Evolutionary conservation across 30 jellyfish, hydroid and myxozoan genomes (phyloP), one percentile per base, ranked within the genome.

Genomic region (Turritopsis rubra): DNA sequence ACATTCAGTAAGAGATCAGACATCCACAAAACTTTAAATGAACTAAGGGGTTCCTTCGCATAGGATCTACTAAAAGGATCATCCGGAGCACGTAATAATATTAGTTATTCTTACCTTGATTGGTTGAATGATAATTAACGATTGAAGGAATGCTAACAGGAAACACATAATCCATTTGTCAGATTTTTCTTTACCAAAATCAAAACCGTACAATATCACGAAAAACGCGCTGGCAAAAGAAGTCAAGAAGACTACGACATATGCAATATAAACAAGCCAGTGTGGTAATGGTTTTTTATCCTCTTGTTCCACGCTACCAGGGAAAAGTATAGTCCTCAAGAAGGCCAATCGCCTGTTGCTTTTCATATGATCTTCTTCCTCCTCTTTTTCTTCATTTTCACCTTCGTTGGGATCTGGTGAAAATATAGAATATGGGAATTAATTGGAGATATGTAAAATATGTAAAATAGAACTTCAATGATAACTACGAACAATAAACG

Each of bases 101-200:
- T n/a, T n/a, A n/a, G n/a, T n/a, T n/a, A n/a, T n/a, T n/a, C n/a
- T n/a, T 60, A 88, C 98, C 93, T 92, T 92, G 68, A 92, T 86
- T 19, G 96, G 95, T 77, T 92, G 96, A 16, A 92, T 80, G 81
- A 92, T 84, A 22, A 92, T 72, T 18, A 88, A 90, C 71, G 98
- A 92, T 41, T 92, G 96, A 86, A 92, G 82, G 81, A 92, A 92
- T 17, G 98, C 82, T 71, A 92, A 27, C 96, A 87, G 79, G 95
- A 92, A 85, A 1, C 96, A 80, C 71, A 72, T 79, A 83, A 92
- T 86, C 98, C 98, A 92, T 18, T 86, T 83, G 23, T 92, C 95
- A 0, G 98, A 88, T 75, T 84, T 88, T 83, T 78, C 95, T 84
- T 92, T 92, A 19, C 98, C 98, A 72, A 92, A 92, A 18, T 79